Conservation (phyloP, 2,797 vertebrate species). For the Muscicapa comitata region DNA sequence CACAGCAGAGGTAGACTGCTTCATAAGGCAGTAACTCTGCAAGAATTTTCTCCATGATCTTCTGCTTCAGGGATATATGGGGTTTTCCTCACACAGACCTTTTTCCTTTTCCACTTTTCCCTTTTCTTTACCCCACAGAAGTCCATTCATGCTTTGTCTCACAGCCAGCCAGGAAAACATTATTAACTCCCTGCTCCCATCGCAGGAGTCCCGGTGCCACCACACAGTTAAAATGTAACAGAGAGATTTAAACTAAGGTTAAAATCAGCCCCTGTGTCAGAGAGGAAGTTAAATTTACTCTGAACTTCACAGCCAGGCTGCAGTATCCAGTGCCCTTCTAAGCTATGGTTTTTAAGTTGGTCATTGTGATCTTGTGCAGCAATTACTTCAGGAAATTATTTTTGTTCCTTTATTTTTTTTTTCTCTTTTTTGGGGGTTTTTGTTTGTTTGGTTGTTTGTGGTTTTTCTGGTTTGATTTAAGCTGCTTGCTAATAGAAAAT, state of each 20-base stretch:
- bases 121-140: not conserved
- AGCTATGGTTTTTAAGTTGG: not conserved
- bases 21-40: not conserved
- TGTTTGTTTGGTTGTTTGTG: not conserved
- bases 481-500: not conserved
- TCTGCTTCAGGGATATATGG: not conserved
- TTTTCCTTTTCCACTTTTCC: not conserved
- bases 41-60: not conserved
- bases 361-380: not conserved
- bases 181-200: not conserved
- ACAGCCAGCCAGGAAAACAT: not conserved
- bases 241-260: not conserved
- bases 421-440: not conserved
- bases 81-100: not conserved
- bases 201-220: not conserved
- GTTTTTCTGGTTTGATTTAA: not conserved
- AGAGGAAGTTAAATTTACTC: not conserved
- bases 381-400: not conserved
- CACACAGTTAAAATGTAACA: not conserved
- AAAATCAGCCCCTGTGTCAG: not conserved
- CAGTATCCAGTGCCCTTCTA: not conserved
- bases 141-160: not conserved
- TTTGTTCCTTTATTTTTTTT: not conserved
- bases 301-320: not conserved
- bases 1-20: not conserved